Conservation (phyloP, 2,113 vertebrate genomes). For the Misgurnus mizolepis region DNA sequence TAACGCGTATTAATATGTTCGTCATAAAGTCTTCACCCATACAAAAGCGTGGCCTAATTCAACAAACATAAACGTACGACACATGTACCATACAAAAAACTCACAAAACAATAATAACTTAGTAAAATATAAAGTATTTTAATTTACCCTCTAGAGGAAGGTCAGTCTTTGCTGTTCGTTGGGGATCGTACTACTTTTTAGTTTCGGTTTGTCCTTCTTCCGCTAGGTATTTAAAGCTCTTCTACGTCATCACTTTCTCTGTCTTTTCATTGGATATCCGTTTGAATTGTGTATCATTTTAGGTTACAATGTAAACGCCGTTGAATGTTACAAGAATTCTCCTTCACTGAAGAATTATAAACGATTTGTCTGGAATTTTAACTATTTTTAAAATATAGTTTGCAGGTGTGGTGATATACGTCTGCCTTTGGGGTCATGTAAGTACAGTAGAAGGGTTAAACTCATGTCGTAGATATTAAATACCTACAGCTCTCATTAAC, state of each 20-base stretch:
- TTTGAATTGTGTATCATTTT: not conserved
- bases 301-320: not conserved
- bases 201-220: slow-evolving; percentile 14
- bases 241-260: not conserved
- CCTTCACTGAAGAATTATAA: too few species aligned
- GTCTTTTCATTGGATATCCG: slow-evolving; percentile 14
- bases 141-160: slow-evolving; percentile 7
- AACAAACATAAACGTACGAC: not conserved
- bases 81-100: not conserved
- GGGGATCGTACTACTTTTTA: not conserved
- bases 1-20: not conserved
- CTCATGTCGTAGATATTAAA: too few species aligned
- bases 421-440: too few species aligned
- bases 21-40: not conserved
- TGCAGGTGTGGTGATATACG: too few species aligned
- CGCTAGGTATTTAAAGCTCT: slow-evolving; percentile 1
- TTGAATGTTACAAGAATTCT: not conserved
- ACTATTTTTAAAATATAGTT: too few species aligned
- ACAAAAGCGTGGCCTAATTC: not conserved
- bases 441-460: too few species aligned
- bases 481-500: too few species aligned
- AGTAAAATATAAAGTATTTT: not conserved
- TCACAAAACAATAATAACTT: not conserved
- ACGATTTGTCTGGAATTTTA: too few species aligned
- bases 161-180: not conserved